Evolutionary conservation across 2,888 invertebrate genomes (phyloP).

Genomic region (Selenia dentaria): DNA sequence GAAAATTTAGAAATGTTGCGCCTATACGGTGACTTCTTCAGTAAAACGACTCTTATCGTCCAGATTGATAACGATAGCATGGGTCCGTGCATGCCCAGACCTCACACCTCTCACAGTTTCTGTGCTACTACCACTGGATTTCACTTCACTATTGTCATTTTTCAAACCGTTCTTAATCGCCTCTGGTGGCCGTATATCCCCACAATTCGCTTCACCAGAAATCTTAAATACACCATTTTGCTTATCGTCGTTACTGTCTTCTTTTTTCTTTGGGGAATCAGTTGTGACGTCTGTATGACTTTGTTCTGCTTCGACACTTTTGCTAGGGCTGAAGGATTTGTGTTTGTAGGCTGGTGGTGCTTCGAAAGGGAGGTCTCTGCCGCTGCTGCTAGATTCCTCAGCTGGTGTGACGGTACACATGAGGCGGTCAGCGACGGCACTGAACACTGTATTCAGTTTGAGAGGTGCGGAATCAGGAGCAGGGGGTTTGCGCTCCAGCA

Average conservation of each 20-base stretch:
- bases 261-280: slow-evolving; percentile 69
- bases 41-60: slow-evolving; percentile 92
- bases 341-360: slow-evolving; percentile 74
- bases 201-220: slow-evolving; percentile 74
- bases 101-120: slow-evolving; percentile 69
- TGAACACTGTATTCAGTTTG: slow-evolving; percentile 81
- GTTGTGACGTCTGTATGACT: slow-evolving; percentile 74
- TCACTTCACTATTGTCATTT: slow-evolving; percentile 66
- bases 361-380: slow-evolving; percentile 74
- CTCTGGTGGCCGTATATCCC: slow-evolving; percentile 73
- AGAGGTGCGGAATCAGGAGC: slow-evolving; percentile 75
- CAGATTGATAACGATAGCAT: slow-evolving; percentile 91
- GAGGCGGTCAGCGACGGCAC: slow-evolving; percentile 79
- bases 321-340: slow-evolving; percentile 78
- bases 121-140: slow-evolving; percentile 65
- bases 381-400: slow-evolving; percentile 79
- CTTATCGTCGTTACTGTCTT: slow-evolving; percentile 57
- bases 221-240: slow-evolving; percentile 77
- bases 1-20: neutral
- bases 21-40: slow-evolving; percentile 91
- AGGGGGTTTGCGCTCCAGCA: slow-evolving; percentile 82
- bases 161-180: slow-evolving; percentile 62
- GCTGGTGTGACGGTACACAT: slow-evolving; percentile 80
- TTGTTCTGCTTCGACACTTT: slow-evolving; percentile 69
- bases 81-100: slow-evolving; percentile 89